Evolutionary conservation across 2,888 invertebrate species (phyloP).

Genomic region (Dysmachus trigonus): DNA sequence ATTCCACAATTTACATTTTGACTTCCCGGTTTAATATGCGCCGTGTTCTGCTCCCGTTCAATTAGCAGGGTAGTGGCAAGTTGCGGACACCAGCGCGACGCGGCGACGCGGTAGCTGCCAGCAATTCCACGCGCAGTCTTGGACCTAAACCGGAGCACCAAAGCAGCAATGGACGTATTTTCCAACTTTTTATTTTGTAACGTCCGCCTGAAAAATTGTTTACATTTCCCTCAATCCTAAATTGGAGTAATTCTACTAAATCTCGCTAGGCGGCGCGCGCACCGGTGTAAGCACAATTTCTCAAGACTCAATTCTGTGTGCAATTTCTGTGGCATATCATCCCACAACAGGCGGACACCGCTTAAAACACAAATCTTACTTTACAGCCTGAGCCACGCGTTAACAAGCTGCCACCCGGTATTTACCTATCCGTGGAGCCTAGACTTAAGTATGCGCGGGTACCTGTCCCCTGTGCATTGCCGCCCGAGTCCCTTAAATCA

Average conservation of each 20-base stretch:
- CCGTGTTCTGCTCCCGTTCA: conserved; percentile 38
- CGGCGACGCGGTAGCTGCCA: not conserved
- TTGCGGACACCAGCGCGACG: not conserved
- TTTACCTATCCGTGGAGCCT: not conserved
- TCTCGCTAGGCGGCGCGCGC: not conserved
- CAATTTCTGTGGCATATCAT: not conserved
- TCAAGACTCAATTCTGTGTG: conserved; percentile 3
- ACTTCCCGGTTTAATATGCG: conserved; percentile 8
- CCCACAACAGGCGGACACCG: not conserved
- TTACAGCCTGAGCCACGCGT: conserved; percentile 8
- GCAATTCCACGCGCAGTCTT: not conserved
- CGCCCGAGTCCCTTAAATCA: not conserved
- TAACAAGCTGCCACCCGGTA: conserved; percentile 28
- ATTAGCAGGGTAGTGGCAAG: conserved; percentile 33
- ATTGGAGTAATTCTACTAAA: not conserved
- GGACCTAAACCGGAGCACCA: not conserved
- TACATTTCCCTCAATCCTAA: not conserved
- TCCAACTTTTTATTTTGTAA: not conserved
- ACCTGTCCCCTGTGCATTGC: not conserved
- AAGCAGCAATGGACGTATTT: not conserved
- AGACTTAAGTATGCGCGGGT: not conserved
- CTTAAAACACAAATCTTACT: conserved; percentile 12
- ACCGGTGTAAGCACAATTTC: not conserved
- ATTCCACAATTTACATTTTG: conserved; percentile 29
- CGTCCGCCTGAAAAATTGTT: not conserved